These are phyloP conservation scores for Melanotaenia maccullochi DNA, from an alignment of 2,797 vertebrate genomes.

Conservation along the genomic window DNA sequence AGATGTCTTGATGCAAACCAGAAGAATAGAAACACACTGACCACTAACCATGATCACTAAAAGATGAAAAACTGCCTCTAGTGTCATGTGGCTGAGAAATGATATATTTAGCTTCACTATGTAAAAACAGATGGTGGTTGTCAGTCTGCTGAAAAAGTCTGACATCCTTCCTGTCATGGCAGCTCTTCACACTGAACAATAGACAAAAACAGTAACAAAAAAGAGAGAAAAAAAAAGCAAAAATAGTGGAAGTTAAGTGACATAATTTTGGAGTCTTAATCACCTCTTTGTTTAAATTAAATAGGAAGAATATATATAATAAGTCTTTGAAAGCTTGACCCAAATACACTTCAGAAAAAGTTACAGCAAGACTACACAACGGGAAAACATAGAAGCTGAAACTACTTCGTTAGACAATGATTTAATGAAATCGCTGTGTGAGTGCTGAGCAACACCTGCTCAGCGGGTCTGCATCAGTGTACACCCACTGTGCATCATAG, in stretches of 20 bases:
- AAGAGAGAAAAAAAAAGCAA: too few relatives aligned
- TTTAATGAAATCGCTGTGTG: too few relatives aligned
- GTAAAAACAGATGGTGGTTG: background rate
- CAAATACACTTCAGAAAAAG: too few relatives aligned
- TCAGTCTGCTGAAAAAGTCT: background rate
- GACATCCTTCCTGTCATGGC: background rate
- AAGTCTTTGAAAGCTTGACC: too few relatives aligned
- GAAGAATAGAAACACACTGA: background rate
- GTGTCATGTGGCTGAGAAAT: background rate
- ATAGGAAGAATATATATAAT: too few relatives aligned
- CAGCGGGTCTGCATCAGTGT: background rate
- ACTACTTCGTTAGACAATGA: too few relatives aligned
- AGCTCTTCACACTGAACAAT: too few relatives aligned
- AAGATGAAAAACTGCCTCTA: background rate
- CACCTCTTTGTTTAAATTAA: too few relatives aligned
- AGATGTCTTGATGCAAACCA: too few relatives aligned
- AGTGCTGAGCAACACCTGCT: background rate
- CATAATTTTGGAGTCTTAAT: too few relatives aligned
- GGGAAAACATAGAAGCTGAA: background rate
- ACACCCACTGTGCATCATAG: background rate
- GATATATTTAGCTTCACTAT: background rate
- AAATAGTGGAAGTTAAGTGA: too few relatives aligned
- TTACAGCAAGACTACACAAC: background rate
- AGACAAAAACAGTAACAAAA: too few relatives aligned
- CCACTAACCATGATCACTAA: background rate